Evolutionary conservation across 2,113 vertebrate species (phyloP), one percentile per base, ranked within the genome.

Genomic region (Cephalophus harveyi): DNA sequence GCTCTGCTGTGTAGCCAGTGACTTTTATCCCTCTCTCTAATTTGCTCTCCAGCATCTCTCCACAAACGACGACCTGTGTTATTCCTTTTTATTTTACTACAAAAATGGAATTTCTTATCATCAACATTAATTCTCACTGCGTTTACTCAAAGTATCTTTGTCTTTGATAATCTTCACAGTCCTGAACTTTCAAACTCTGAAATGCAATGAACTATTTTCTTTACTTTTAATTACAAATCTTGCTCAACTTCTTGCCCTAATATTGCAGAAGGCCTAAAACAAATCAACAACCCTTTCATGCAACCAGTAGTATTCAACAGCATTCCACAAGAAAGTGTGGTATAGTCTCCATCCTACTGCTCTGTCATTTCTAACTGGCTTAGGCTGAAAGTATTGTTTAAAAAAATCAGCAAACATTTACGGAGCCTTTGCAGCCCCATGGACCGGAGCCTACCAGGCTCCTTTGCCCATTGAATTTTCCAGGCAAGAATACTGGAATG

Each of bases 61-160:
- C 57, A 79, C 83, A 95, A 94, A 55, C 16, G 46, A 71, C 14
- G 6, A n/a, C 16, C 16, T 50, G 21, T 3, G 43, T 57, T 67
- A 36, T 10, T 62, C 15, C 50, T 89, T 95, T 62, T 62, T 43
- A 89, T 43, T 91, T 90, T 60, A 64, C 59, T 79, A 81, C 25
- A 81, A 74, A 96, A 97, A 91, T 64, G 40, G 28, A 96, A 94
- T 87, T 89, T 81, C 71, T 94, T 79, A 88, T 82, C 91, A 74
- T 33, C 50, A 91, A 89, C 95, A 48, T 90, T 79, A 94, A 46
- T 74, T 74, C 87, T 86, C 52, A 93, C 13, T 90, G 21, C 33
- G 67, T 84, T 82, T 97, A 40, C 33, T 97, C 36, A 27, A 27
- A 19, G 10, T 83, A 43, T 30, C 79, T 15, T 13, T 91, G 14